Evolutionary conservation across 2,888 invertebrate species (phyloP).

Genomic region (Patella depressa): DNA sequence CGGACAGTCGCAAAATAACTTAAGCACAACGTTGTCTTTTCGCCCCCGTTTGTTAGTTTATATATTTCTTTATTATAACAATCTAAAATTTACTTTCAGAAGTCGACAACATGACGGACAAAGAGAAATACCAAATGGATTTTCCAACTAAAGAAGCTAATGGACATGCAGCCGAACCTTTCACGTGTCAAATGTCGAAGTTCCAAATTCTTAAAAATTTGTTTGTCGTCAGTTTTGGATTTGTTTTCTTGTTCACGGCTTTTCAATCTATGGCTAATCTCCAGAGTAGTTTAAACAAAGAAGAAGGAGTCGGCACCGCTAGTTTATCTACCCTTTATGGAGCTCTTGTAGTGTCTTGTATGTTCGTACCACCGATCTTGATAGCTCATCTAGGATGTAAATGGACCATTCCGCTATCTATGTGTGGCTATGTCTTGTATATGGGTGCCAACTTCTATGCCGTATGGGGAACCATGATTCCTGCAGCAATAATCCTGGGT

Average conservation of each 20-base stretch:
- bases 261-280: constrained; percentile 95
- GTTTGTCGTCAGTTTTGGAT: constrained; percentile 89
- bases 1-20: too few species aligned
- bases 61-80: too few species aligned
- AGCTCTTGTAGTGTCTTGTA: constrained; percentile 93
- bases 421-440: constrained; percentile 94
- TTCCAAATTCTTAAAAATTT: constrained; percentile 89
- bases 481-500: constrained; percentile 91
- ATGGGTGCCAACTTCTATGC: constrained; percentile 95
- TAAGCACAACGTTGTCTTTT: too few species aligned
- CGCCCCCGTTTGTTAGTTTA: too few species aligned
- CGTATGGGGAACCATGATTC: constrained; percentile 80
- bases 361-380: constrained; percentile 76
- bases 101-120: background rate
- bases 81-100: background rate
- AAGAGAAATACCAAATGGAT: background rate
- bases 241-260: constrained; percentile 95
- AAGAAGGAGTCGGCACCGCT: constrained; percentile 89
- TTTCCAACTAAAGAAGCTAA: background rate
- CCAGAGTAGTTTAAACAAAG: constrained; percentile 90
- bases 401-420: constrained; percentile 93
- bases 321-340: constrained; percentile 92
- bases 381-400: constrained; percentile 84
- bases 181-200: constrained; percentile 42
- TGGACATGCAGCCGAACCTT: background rate